phyloP scores from a whole-genome alignment of 2,797 vertebrate species.

The Hypotaenidia philippensis region DNA sequence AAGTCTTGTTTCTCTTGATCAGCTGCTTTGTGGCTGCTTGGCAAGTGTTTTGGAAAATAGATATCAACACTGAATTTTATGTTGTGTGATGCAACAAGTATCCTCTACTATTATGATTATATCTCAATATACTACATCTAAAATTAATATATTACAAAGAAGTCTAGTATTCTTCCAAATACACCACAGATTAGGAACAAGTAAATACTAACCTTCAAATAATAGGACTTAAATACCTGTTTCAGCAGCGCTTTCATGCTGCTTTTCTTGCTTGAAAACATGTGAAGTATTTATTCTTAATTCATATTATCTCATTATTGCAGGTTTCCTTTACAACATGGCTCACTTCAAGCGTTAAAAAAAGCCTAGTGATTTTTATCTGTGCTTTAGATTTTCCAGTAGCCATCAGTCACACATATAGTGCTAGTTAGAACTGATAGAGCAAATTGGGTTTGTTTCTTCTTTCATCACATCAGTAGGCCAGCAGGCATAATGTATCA shows the following conservation, averaged over 20 bases:
- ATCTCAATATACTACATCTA: constrained; percentile 27
- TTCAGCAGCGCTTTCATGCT: constrained; percentile 42
- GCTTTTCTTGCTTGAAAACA: constrained; percentile 76
- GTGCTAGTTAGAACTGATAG: constrained; percentile 61
- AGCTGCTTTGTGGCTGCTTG: neutral
- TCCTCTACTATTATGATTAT: neutral
- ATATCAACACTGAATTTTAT: neutral
- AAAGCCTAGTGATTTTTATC: constrained; percentile 80
- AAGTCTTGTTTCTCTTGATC: neutral
- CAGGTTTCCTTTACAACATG: constrained; percentile 82
- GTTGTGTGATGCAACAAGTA: neutral
- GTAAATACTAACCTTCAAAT: constrained; percentile 74
- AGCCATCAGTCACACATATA: constrained; percentile 61
- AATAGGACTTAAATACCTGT: constrained; percentile 71
- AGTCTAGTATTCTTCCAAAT: constrained; percentile 39
- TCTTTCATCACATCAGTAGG: constrained; percentile 56
- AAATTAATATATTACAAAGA: constrained; percentile 61
- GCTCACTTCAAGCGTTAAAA: constrained; percentile 74
- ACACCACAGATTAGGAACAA: constrained; percentile 46
- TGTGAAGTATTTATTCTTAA: constrained; percentile 82
- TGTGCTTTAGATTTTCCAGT: constrained; percentile 78
- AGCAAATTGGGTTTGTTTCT: constrained; percentile 68
- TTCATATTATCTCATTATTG: constrained; percentile 82
- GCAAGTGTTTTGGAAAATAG: neutral
- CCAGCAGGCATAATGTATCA: constrained; percentile 64